A percentile compares a stretch with the other conserved stretches of the same genome.
Evolutionary conservation across 2,113 vertebrate genomes (phyloP).

Genomic region (Carassius auratus): DNA sequence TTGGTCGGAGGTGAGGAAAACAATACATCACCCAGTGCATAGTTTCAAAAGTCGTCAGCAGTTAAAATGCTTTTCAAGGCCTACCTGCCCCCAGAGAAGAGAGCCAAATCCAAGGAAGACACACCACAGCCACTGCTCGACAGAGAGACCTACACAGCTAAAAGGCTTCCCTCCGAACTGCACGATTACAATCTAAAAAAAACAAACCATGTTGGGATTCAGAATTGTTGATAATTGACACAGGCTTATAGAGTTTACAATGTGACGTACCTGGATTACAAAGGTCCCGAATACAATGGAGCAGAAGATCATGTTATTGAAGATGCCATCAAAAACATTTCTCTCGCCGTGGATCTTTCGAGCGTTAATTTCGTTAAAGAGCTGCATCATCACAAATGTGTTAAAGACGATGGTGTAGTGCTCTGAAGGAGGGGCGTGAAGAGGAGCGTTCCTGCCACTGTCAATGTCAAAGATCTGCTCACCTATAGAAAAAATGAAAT

Average conservation of each 20-base stretch:
- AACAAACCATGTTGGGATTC: slow-evolving; percentile 8
- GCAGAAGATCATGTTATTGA: slow-evolving; percentile 96
- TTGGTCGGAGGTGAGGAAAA: background rate
- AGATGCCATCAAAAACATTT: slow-evolving; percentile 95
- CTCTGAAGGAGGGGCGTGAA: slow-evolving; percentile 93
- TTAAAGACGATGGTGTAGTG: slow-evolving; percentile 99
- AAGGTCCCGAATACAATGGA: slow-evolving; percentile 91
- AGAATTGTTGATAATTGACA: background rate
- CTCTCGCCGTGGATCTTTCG: slow-evolving; percentile 98
- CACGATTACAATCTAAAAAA: slow-evolving; percentile 87
- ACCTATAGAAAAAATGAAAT: slow-evolving; percentile 72
- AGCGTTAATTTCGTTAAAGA: slow-evolving; percentile 98
- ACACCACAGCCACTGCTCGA: slow-evolving; percentile 97
- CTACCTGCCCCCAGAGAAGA: slow-evolving; percentile 98
- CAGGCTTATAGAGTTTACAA: background rate
- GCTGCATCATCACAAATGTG: slow-evolving; percentile 98
- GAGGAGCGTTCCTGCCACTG: slow-evolving; percentile 89
- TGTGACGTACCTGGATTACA: slow-evolving; percentile 84
- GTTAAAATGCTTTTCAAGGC: background rate
- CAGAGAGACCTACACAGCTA: slow-evolving; percentile 88
- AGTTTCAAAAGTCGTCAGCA: background rate
- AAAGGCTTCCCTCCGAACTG: slow-evolving; percentile 97
- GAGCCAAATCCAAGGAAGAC: slow-evolving; percentile 92
- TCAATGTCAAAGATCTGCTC: slow-evolving; percentile 94
- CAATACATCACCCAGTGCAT: background rate